Evolutionary conservation across 2,797 vertebrate genomes (phyloP).

Genomic region (Periparus ater): DNA sequence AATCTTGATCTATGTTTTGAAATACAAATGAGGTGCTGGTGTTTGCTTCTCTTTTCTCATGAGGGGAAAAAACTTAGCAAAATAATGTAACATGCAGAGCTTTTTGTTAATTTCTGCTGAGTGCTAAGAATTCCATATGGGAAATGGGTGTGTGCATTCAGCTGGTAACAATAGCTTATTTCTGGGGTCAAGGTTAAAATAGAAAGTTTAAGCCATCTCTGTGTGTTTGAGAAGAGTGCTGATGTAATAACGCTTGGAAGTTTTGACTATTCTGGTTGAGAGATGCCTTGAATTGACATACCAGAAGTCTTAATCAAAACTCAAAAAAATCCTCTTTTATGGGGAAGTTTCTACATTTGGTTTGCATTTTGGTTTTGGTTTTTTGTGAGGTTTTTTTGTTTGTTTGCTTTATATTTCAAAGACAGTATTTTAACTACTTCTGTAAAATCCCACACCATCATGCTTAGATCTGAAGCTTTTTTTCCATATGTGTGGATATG

Average conservation of each 20-base stretch:
- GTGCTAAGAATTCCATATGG: background rate
- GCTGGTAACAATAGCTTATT: background rate
- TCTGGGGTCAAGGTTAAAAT: background rate
- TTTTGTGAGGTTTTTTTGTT: no score
- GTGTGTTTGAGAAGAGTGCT: background rate
- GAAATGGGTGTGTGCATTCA: background rate
- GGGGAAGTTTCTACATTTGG: background rate
- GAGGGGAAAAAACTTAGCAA: background rate
- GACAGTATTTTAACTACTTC: background rate
- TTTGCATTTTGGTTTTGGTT: background rate
- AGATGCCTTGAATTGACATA: background rate
- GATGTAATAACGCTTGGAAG: background rate
- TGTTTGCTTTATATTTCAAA: background rate
- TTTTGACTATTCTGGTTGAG: background rate
- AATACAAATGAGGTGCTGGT: background rate
- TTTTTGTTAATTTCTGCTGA: background rate
- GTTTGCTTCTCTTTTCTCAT: background rate
- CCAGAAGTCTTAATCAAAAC: background rate
- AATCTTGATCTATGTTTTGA: background rate
- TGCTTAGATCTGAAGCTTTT: background rate
- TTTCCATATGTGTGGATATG: background rate
- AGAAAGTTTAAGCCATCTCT: background rate
- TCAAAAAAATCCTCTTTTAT: background rate
- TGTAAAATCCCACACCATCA: background rate
- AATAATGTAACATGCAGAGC: background rate